These are phyloP conservation scores for Drosophila pachea DNA, from an alignment of 1,140 invertebrate genomes.

Conservation along the genomic window DNA sequence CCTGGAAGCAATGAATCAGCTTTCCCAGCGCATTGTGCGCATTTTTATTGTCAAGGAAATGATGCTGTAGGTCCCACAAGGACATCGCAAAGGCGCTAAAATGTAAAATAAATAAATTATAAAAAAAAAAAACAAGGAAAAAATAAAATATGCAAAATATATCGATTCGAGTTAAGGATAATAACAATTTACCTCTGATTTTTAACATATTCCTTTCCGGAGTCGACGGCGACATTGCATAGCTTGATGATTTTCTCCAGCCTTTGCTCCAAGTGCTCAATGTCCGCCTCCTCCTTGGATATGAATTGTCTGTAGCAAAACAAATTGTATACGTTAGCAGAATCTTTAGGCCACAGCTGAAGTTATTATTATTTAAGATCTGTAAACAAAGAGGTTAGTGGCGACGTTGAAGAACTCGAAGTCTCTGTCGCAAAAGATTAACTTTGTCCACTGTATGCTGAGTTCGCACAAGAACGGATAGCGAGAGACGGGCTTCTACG, in stretches of 20 bases:
- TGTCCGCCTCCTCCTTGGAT: constrained; percentile 90
- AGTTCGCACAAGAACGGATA: constrained; percentile 24
- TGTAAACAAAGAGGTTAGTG: constrained; percentile 55
- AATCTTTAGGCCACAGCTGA: constrained; percentile 11
- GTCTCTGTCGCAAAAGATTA: constrained; percentile 41
- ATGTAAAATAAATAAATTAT: constrained; percentile 42
- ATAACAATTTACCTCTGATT: constrained; percentile 86
- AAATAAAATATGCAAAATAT: constrained; percentile 44
- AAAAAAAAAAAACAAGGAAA: constrained; percentile 31
- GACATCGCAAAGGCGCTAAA: constrained; percentile 88
- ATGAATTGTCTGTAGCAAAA: constrained; percentile 83
- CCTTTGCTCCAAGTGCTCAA: constrained; percentile 91
- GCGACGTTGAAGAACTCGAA: constrained; percentile 1
- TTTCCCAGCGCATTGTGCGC: constrained; percentile 78
- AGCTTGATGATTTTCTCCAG: constrained; percentile 93
- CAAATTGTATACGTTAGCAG: constrained; percentile 59
- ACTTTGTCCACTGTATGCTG: constrained; percentile 37
- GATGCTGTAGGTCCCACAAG: constrained; percentile 89
- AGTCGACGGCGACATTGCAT: constrained; percentile 90
- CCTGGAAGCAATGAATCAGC: constrained; percentile 83
- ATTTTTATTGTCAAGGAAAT: constrained; percentile 86
- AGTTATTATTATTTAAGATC: constrained; percentile 24
- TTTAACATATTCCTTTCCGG: constrained; percentile 91
- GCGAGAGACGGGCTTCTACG: constrained; percentile 9
- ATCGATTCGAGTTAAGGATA: background rate